Evolutionary conservation across 2,113 vertebrate species (phyloP).

Genomic region (Eurypyga helias): DNA sequence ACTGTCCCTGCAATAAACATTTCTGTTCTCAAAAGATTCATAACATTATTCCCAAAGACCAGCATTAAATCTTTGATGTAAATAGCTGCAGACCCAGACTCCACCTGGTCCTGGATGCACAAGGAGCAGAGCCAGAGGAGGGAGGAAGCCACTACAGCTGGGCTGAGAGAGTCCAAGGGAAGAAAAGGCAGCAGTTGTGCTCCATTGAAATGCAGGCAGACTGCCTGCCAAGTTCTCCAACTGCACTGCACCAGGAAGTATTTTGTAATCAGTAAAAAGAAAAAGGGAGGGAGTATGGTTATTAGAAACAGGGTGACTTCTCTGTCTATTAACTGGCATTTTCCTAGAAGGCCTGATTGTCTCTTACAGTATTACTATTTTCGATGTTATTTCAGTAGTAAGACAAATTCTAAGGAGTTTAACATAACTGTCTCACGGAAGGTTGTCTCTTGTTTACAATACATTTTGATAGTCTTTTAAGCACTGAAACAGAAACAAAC

Average conservation of each 20-base stretch:
- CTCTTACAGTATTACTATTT: background rate
- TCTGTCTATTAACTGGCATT: background rate
- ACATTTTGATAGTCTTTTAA: slow-evolving; percentile 20
- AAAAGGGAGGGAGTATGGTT: accelerated
- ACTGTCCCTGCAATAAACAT: background rate
- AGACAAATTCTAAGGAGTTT: background rate
- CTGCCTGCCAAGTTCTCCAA: slow-evolving; percentile 48
- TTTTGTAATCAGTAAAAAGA: background rate
- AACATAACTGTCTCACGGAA: background rate
- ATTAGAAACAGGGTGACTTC: background rate
- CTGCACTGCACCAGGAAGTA: slow-evolving; percentile 28
- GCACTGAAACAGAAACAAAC: background rate
- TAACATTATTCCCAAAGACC: background rate
- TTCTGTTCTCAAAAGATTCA: background rate
- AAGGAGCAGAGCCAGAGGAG: slow-evolving; percentile 11
- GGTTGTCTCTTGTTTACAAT: slow-evolving; percentile 33
- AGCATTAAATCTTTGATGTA: background rate
- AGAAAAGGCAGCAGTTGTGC: slow-evolving; percentile 50
- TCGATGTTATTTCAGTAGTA: background rate
- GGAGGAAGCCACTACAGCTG: slow-evolving; percentile 64
- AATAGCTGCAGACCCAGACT: background rate
- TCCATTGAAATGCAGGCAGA: slow-evolving; percentile 19
- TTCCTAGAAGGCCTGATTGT: slow-evolving; percentile 3
- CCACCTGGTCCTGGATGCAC: slow-evolving; percentile 24
- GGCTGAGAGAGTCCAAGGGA: slow-evolving; percentile 15